Percentiles rank a stretch among this genome's conserved stretches.
Evolutionary conservation across 35 echinoderm and acorn worm genomes (phyloP).

Genomic region (Acanthaster planci): DNA sequence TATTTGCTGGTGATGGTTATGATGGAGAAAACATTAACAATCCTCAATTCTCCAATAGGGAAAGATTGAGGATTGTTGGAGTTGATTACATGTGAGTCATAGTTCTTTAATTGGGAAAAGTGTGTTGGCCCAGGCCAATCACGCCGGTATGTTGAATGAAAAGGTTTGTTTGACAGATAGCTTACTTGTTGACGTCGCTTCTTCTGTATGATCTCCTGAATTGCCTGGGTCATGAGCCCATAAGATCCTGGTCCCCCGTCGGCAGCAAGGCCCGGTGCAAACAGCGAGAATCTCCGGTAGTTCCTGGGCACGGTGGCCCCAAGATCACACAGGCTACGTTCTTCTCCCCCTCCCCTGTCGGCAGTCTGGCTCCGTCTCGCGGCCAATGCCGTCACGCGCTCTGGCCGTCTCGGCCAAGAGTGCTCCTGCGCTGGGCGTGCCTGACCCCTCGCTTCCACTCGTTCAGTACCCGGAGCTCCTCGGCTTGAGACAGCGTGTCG

Average conservation of each 20-base stretch:
- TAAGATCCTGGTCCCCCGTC: neutral
- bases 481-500: neutral
- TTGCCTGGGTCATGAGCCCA: neutral
- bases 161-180: too few relatives aligned
- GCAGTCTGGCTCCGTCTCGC: neutral
- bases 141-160: too few relatives aligned
- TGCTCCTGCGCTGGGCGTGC: neutral
- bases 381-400: neutral
- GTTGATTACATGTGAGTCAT: too few relatives aligned
- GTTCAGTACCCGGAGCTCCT: neutral
- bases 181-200: conserved; percentile 1
- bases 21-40: too few relatives aligned
- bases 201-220: neutral
- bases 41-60: too few relatives aligned
- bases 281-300: conserved; percentile 4
- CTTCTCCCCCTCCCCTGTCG: neutral
- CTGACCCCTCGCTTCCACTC: neutral
- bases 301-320: neutral
- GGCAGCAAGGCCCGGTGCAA: neutral
- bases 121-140: too few relatives aligned
- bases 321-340: neutral
- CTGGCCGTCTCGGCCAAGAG: neutral
- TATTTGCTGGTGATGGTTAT: too few relatives aligned
- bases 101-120: too few relatives aligned
- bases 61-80: too few relatives aligned